phyloP scores from a whole-genome alignment of 2,797 vertebrate species.

The Octomys mimax region DNA sequence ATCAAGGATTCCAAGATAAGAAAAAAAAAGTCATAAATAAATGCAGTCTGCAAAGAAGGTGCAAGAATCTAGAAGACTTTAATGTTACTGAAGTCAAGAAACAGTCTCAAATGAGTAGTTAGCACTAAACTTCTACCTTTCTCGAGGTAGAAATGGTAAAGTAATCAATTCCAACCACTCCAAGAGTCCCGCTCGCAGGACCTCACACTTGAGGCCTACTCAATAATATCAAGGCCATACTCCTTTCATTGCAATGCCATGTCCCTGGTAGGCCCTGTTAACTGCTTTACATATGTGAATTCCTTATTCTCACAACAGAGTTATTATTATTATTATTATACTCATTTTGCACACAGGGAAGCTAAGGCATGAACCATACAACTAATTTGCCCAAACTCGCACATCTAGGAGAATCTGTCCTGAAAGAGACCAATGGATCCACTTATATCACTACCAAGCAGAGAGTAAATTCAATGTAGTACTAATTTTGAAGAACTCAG shows the following conservation, averaged over 20 bases:
- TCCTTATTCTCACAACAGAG: background rate
- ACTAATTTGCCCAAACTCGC: background rate
- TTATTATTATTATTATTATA: background rate
- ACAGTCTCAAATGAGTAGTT: background rate
- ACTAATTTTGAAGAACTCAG: background rate
- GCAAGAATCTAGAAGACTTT: background rate
- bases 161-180: background rate
- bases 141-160: background rate
- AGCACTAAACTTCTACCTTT: background rate
- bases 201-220: background rate
- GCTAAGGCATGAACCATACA: background rate
- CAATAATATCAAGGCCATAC: background rate
- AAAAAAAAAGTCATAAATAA: background rate
- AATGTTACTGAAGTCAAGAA: slow-evolving; percentile 39
- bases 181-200: background rate
- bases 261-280: background rate
- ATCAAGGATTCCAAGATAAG: background rate
- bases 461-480: background rate
- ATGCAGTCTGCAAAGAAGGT: background rate
- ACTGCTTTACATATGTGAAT: background rate
- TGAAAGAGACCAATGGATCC: background rate
- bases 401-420: background rate
- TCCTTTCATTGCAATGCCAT: background rate
- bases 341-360: background rate
- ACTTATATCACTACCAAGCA: background rate